phyloP scores from a whole-genome alignment of 1,140 invertebrate genomes.

The Brachionus rubens region DNA sequence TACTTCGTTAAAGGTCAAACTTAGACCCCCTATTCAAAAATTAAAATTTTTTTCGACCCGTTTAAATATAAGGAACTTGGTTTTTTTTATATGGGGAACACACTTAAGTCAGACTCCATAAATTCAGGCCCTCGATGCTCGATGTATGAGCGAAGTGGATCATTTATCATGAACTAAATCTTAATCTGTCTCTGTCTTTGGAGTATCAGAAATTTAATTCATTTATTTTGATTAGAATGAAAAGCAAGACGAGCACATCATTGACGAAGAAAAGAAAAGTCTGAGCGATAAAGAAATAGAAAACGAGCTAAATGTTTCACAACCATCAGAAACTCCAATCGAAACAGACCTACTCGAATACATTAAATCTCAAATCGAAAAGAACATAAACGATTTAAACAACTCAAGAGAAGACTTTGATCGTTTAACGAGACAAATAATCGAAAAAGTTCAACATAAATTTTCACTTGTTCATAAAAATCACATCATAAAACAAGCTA shows the following conservation, averaged over 20 bases:
- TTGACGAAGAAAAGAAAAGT: not conserved
- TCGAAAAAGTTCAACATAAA: not conserved
- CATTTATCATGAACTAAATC: too few species aligned
- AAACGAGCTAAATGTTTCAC: constrained; percentile 4
- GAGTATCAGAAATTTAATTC: not conserved
- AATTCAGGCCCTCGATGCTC: too few species aligned
- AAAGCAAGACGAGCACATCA: not conserved
- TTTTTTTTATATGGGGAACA: too few species aligned
- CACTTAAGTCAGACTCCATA: too few species aligned
- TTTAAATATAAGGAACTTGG: too few species aligned
- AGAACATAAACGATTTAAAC: not conserved
- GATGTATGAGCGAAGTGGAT: too few species aligned
- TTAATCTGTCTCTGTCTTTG: too few species aligned
- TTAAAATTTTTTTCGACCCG: too few species aligned
- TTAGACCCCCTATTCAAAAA: too few species aligned
- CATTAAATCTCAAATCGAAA: not conserved
- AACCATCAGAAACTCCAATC: not conserved
- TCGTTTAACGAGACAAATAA: not conserved
- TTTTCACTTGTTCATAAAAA: not conserved
- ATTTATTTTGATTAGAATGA: not conserved
- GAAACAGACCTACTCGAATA: constrained; percentile 7
- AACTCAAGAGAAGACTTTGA: constrained; percentile 15
- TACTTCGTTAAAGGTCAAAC: too few species aligned
- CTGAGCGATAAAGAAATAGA: not conserved
- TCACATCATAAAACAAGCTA: not conserved